Percentiles rank a stretch among this genome's conserved stretches.
These are phyloP conservation scores for Dicentrarchus labrax DNA, from an alignment of 2,113 vertebrate species.

Conservation along the genomic window DNA sequence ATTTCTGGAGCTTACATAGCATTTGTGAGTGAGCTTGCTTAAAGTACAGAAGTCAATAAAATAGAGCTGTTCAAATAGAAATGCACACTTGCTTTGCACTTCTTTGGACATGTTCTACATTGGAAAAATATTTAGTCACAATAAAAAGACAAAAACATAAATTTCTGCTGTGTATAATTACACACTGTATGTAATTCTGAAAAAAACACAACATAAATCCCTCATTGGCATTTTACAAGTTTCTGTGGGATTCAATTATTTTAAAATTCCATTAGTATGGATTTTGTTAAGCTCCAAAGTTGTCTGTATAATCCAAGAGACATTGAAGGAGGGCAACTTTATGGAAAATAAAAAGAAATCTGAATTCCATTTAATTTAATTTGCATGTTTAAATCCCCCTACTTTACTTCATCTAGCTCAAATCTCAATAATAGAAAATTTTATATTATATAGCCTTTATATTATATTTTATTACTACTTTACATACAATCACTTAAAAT, in stretches of 20 bases:
- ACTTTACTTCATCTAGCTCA: background rate
- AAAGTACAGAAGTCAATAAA: background rate
- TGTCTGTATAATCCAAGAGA: background rate
- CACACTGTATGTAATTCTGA: background rate
- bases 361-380: slow-evolving; percentile 11
- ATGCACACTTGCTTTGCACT: background rate
- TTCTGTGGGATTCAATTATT: background rate
- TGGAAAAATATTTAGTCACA: background rate
- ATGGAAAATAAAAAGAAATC: background rate
- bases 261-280: background rate
- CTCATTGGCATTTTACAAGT: background rate
- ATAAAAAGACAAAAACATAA: background rate
- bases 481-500: background rate
- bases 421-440: background rate
- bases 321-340: background rate
- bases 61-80: background rate
- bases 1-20: background rate
- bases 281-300: background rate
- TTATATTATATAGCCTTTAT: background rate
- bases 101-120: background rate
- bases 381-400: background rate
- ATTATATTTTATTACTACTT: background rate
- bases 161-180: background rate
- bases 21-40: background rate
- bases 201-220: background rate